These are phyloP conservation scores for Melipona beecheii DNA, from an alignment of 2,888 invertebrate species.

Conservation along the genomic window DNA sequence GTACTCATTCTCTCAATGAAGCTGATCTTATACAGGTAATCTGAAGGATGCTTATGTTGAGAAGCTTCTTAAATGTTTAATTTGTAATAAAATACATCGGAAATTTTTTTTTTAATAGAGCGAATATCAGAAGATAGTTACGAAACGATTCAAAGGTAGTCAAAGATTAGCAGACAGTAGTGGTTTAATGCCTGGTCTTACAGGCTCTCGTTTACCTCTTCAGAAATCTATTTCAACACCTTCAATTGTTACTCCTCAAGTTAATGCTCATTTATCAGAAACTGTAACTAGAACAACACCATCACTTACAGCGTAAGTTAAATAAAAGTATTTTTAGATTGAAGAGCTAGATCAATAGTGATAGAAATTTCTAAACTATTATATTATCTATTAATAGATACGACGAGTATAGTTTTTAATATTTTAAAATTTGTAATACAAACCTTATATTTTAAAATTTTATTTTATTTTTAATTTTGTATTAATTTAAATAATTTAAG, in stretches of 20 bases:
- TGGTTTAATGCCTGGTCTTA: conserved; percentile 84
- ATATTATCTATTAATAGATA: background rate
- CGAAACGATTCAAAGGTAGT: conserved; percentile 83
- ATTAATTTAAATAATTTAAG: background rate
- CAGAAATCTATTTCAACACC: conserved; percentile 96
- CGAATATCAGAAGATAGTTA: conserved; percentile 90
- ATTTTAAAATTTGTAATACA: background rate
- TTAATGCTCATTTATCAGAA: conserved; percentile 87
- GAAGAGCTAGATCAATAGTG: conserved; percentile 53
- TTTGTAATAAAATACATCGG: conserved; percentile 25
- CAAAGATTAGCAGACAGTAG: conserved; percentile 84
- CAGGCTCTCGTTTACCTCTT: conserved; percentile 89
- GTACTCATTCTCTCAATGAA: conserved; percentile 94
- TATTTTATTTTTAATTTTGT: background rate
- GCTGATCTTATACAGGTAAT: conserved; percentile 91
- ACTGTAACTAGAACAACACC: conserved; percentile 84
- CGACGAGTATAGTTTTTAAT: background rate
- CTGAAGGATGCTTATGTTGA: conserved; percentile 18
- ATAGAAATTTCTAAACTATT: background rate
- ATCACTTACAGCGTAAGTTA: conserved; percentile 87
- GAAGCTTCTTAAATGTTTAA: conserved; percentile 1
- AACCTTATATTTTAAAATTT: background rate
- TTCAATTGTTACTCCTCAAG: conserved; percentile 91
- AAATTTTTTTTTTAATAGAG: conserved; percentile 84
- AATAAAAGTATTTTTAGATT: conserved; percentile 42